Conservation (phyloP, 2,888 invertebrate genomes). For the Morpho achilles region DNA sequence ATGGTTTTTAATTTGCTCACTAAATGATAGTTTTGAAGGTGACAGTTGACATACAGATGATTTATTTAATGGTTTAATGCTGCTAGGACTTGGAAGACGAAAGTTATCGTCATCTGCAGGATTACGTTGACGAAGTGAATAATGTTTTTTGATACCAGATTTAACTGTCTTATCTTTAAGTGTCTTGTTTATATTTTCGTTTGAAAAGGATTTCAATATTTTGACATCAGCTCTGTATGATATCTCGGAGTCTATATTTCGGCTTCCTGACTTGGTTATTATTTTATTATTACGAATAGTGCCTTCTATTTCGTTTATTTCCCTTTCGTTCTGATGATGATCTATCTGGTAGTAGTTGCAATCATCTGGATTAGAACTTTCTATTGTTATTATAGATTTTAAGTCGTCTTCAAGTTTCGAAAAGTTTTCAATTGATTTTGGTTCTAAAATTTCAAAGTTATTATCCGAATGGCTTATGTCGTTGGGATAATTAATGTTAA, state of each 20-base stretch:
- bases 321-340: constrained; percentile 72
- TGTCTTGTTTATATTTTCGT: constrained; percentile 56
- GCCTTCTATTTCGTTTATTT: constrained; percentile 74
- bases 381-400: constrained; percentile 67
- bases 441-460: constrained; percentile 50
- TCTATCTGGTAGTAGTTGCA: constrained; percentile 51
- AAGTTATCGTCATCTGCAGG: constrained; percentile 57
- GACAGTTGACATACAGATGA: constrained; percentile 27
- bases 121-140: constrained; percentile 70
- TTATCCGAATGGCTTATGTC: constrained; percentile 33
- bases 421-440: constrained; percentile 57
- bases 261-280: constrained; percentile 67
- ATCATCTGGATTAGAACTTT: constrained; percentile 66
- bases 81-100: constrained; percentile 62
- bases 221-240: constrained; percentile 51
- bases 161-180: constrained; percentile 46
- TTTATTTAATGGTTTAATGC: constrained; percentile 43
- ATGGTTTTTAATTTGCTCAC: constrained; percentile 50
- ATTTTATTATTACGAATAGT: constrained; percentile 71
- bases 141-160: constrained; percentile 64
- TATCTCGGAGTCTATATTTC: constrained; percentile 47
- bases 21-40: constrained; percentile 26
- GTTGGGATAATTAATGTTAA: constrained; percentile 28
- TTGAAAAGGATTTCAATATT: constrained; percentile 58
- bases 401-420: constrained; percentile 68